Base-by-base conservation (phyloP, 2,113 vertebrate genomes). In the Gopherus flavomarginatus region DNA sequence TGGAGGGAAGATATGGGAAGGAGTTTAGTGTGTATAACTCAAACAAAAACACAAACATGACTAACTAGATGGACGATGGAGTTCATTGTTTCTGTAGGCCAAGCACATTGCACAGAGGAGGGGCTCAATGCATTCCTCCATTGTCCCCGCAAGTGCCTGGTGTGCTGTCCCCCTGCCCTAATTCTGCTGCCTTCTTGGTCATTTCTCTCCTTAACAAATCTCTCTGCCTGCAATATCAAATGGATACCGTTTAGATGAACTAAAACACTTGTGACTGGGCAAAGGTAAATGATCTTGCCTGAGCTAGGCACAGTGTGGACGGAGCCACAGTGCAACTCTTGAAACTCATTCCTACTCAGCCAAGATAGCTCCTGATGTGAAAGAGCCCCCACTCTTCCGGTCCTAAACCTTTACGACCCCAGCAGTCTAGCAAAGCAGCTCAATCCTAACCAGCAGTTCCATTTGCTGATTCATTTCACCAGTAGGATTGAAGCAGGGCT, bases 291-390 rank as follows among this genome's bases (percentile, higher is more conserved):
- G 29, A 62, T 62, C 27, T 62, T 62, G 81, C 12, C 72, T 42
- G 14, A 56, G 38, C 38, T 69, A 78, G 29, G 38, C 27, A 26
- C 11, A 8, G n/a, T 19, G 29, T 47, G 10, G 72, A 29, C 44
- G 52, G 50, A 90, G 38, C 22, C 91, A 6, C 0, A 0, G 8
- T 62, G 50, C 19, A 50, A 87, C 0, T 52, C 53, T 89, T 14
- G 3, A 72, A 31, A 22, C 50, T 78, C 88, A 83, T 16, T 91
- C 21, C 13, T 42, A 4, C 47, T 47, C 53, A 81, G 6, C 13
- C 4, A 2, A 16, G 81, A 86, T 24, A 78, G 38, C 65, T 91
- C 5, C 29, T 44, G 26, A 10, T 44, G 17, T 83, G 56, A 29
- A 59, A 5, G 50, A 77, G 38, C 38, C 42, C 42, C 38, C 24